Conservation (phyloP, 2,797 vertebrate species). For the Neomorphus geoffroyi region DNA sequence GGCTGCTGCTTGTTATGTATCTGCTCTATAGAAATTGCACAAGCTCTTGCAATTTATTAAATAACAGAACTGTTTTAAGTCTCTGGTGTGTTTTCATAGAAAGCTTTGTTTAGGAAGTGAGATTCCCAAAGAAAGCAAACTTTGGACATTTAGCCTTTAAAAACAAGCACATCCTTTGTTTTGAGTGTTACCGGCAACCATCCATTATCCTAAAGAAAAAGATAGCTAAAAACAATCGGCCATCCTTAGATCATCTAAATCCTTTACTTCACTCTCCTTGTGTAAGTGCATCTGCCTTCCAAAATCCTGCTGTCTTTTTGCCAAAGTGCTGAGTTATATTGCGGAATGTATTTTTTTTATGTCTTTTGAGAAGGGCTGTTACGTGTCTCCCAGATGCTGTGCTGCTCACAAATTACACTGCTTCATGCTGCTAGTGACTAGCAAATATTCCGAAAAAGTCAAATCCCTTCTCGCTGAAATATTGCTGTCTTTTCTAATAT, state of each 20-base stretch:
- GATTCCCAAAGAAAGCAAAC: neutral
- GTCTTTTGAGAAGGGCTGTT: neutral
- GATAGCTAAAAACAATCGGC: neutral
- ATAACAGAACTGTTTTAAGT: neutral
- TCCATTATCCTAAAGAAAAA: neutral
- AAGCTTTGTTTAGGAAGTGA: constrained; percentile 15
- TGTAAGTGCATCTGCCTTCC: neutral
- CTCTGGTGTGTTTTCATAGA: neutral
- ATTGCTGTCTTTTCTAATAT: neutral
- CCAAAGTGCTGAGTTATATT: constrained; percentile 11
- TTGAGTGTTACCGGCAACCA: neutral
- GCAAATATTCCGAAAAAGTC: neutral
- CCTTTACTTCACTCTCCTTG: neutral
- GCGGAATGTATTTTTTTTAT: neutral
- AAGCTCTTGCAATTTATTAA: neutral
- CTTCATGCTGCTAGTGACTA: neutral
- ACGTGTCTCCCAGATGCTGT: neutral
- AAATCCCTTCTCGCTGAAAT: neutral
- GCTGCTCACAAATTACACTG: neutral
- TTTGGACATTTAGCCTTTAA: neutral
- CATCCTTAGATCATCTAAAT: neutral
- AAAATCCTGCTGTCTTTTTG: neutral
- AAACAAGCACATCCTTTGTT: constrained; percentile 20
- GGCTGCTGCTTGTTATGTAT: neutral
- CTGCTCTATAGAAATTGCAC: neutral